Conservation (phyloP, 2,888 invertebrate species). For the Aphrophora alni region DNA sequence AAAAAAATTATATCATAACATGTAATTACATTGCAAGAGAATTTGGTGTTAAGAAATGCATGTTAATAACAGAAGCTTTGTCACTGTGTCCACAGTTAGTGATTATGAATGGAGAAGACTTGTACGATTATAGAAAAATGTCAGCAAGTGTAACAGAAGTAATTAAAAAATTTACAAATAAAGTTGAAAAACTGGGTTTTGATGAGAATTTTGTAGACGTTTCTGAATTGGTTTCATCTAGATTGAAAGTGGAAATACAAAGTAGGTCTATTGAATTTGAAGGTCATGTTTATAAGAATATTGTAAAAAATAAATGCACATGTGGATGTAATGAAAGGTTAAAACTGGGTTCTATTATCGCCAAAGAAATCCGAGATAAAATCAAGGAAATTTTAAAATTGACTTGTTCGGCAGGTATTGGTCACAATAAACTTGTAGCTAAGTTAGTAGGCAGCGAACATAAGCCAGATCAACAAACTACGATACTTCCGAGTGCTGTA, state of each 20-base stretch:
- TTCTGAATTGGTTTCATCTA: conserved; percentile 64
- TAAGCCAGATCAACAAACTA: conserved; percentile 85
- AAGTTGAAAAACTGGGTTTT: conserved; percentile 81
- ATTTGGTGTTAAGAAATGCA: conserved; percentile 78
- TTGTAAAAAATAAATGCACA: conserved; percentile 64
- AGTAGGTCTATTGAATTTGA: background rate
- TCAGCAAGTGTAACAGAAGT: conserved; percentile 77
- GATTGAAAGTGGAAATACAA: conserved; percentile 20
- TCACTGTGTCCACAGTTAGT: conserved; percentile 75
- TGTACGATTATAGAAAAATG: conserved; percentile 78
- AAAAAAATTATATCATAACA: conserved; percentile 84
- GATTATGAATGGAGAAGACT: conserved; percentile 82
- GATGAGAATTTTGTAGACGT: conserved; percentile 88
- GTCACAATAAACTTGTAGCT: conserved; percentile 83
- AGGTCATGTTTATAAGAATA: conserved; percentile 34
- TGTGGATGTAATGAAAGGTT: conserved; percentile 78
- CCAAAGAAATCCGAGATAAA: conserved; percentile 75
- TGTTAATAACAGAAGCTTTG: conserved; percentile 76
- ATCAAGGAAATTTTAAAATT: conserved; percentile 66
- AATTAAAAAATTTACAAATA: conserved; percentile 72
- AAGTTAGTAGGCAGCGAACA: conserved; percentile 65
- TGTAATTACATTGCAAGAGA: conserved; percentile 83
- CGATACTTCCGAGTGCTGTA: conserved; percentile 73
- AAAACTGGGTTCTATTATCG: conserved; percentile 74
- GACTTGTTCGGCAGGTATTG: conserved; percentile 71